A percentile compares a stretch with the other conserved stretches of the same genome.
Evolutionary conservation across 2,797 vertebrate species (phyloP).

Genomic region (Parauchenoglanis ngamensis): DNA sequence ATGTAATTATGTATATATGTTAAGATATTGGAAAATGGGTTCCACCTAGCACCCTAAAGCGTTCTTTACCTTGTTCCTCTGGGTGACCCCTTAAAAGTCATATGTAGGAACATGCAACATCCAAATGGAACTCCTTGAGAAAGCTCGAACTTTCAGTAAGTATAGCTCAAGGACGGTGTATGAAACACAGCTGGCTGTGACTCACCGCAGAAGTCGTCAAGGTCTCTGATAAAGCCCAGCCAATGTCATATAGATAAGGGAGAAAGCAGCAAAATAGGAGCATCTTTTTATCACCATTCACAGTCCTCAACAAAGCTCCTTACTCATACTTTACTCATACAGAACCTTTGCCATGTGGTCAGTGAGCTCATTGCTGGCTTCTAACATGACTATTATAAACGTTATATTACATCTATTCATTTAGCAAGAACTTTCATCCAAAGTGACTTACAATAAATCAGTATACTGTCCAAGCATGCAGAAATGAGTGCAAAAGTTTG

Average conservation of each 20-base stretch:
- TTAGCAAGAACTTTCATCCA: background rate
- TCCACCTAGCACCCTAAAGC: background rate
- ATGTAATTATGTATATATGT: background rate
- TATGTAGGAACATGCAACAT: background rate
- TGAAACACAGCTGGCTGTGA: slow-evolving; percentile 16
- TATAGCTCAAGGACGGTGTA: slow-evolving; percentile 10
- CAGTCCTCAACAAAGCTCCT: slow-evolving; percentile 5
- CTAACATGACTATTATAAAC: background rate
- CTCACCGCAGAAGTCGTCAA: background rate
- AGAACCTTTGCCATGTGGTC: background rate
- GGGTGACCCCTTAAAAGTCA: background rate
- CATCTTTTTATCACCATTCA: slow-evolving; percentile 13
- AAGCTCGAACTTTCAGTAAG: background rate
- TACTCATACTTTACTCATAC: slow-evolving; percentile 7
- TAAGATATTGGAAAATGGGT: background rate
- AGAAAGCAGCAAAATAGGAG: background rate
- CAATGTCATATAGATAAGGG: slow-evolving; percentile 10
- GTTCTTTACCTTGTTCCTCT: background rate
- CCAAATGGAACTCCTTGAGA: background rate
- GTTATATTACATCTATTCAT: slow-evolving; percentile 4
- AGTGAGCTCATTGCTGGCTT: slow-evolving; percentile 10
- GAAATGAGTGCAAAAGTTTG: background rate
- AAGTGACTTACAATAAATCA: background rate
- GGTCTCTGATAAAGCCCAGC: slow-evolving; percentile 17
- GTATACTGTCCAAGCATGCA: background rate